Base-by-base conservation (phyloP, 2,113 vertebrate species). In the Pedetes capensis region DNA sequence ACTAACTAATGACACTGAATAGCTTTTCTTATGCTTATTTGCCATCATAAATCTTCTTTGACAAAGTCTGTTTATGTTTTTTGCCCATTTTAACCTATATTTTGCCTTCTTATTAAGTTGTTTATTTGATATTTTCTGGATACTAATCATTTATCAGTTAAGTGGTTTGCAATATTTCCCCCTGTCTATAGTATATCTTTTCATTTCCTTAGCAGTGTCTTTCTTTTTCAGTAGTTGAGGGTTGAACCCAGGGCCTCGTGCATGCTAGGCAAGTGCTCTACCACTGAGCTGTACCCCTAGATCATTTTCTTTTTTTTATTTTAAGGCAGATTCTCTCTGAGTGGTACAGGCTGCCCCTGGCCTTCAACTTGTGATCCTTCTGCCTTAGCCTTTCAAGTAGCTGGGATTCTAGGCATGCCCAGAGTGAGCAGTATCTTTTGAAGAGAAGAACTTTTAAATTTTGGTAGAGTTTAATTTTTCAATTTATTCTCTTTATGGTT, bases 381-480 rank as follows among this genome's bases (percentile, higher is more conserved):
- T n/a, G n/a, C n/a, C n/a, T n/a, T n/a, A n/a, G n/a, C n/a, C n/a
- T n/a, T n/a, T n/a, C n/a, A n/a, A n/a, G n/a, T n/a, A n/a, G n/a
- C n/a, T n/a, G n/a, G n/a, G n/a, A n/a, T n/a, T n/a, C n/a, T n/a
- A n/a, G n/a, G n/a, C n/a, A n/a, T n/a, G n/a, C n/a, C n/a, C n/a
- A n/a, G n/a, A n/a, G n/a, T n/a, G n/a, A 95, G 55, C 34, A 74
- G 23, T 89, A 9, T 61, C 10, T 95, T 96, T 89, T 91, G 79
- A 85, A 92, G 68, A 88, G n/a, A 25, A 75, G 78, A 93, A 91
- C 3, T 88, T 93, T 97, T 81, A 64, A 63, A 84, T 81, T 96
- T 83, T 85, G 42, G 32, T 61, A 47, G 95, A 88, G 34, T 93
- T 25, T 22, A 37, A 4, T 39, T 79, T 94, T 69, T 88, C 57